Conservation (phyloP, 2,888 invertebrate genomes). For the Trachelus iudaicus region DNA sequence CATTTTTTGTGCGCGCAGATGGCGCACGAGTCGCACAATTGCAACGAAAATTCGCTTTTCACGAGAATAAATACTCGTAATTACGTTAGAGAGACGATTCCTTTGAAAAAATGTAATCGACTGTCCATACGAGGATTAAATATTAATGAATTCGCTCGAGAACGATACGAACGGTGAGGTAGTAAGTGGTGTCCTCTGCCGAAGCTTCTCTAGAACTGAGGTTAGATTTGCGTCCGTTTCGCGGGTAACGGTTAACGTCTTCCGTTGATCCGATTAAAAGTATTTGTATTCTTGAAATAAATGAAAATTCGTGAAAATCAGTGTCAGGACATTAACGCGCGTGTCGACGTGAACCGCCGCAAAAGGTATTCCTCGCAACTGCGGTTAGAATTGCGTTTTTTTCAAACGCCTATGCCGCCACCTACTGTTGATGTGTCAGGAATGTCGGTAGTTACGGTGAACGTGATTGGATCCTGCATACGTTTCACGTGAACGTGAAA, state of each 20-base stretch:
- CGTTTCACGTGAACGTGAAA: conserved; percentile 30
- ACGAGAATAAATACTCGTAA: neutral
- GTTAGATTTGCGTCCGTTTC: conserved; percentile 43
- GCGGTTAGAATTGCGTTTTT: conserved; percentile 56
- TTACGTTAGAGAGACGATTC: neutral
- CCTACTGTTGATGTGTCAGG: conserved; percentile 50
- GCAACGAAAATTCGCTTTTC: neutral
- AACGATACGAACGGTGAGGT: neutral
- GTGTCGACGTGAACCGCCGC: neutral
- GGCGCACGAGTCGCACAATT: neutral
- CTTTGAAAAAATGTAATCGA: neutral
- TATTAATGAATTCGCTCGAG: neutral
- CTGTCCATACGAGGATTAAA: neutral
- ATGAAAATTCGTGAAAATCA: neutral
- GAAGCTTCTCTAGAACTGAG: conserved; percentile 49
- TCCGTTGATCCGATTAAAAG: neutral
- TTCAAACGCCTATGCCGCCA: conserved; percentile 52
- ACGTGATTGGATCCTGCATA: conserved; percentile 36
- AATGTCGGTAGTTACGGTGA: conserved; percentile 34
- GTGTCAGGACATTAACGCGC: neutral
- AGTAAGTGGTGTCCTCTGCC: conserved; percentile 52
- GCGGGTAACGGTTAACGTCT: conserved; percentile 24
- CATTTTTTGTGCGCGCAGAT: conserved; percentile 2
- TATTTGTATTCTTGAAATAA: neutral
- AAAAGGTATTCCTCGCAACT: conserved; percentile 28